phyloP scores from a whole-genome alignment of 2,113 vertebrate species.

The Fregata magnificens region DNA sequence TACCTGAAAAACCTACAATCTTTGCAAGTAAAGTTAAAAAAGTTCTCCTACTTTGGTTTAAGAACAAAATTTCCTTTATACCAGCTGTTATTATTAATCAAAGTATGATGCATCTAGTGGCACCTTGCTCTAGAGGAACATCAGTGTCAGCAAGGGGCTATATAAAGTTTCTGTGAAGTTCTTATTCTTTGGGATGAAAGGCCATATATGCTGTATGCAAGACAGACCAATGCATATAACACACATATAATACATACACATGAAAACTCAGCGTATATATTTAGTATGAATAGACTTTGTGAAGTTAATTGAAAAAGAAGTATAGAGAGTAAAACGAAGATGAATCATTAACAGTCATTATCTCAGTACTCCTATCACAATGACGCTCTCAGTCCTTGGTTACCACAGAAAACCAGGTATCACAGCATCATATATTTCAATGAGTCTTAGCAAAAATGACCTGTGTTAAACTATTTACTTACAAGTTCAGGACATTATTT shows the following conservation, averaged over 20 bases:
- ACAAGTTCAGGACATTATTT: background rate
- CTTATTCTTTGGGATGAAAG: background rate
- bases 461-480: background rate
- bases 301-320: background rate
- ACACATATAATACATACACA: too few species aligned
- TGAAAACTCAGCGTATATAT: background rate
- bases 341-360: background rate
- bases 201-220: background rate
- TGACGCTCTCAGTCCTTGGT: background rate
- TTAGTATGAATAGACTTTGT: background rate
- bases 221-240: background rate
- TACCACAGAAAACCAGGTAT: background rate
- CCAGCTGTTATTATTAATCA: background rate
- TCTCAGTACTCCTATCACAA: background rate
- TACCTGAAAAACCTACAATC: background rate
- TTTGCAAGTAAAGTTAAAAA: background rate
- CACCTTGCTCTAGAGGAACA: background rate
- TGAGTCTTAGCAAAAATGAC: background rate
- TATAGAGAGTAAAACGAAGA: background rate
- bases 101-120: background rate
- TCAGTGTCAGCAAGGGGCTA: background rate
- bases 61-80: background rate
- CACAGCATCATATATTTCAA: background rate
- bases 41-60: background rate
- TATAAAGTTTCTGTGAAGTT: background rate